phyloP scores from a whole-genome alignment of 2,888 invertebrate species.

The Chloroclystis v-ata region DNA sequence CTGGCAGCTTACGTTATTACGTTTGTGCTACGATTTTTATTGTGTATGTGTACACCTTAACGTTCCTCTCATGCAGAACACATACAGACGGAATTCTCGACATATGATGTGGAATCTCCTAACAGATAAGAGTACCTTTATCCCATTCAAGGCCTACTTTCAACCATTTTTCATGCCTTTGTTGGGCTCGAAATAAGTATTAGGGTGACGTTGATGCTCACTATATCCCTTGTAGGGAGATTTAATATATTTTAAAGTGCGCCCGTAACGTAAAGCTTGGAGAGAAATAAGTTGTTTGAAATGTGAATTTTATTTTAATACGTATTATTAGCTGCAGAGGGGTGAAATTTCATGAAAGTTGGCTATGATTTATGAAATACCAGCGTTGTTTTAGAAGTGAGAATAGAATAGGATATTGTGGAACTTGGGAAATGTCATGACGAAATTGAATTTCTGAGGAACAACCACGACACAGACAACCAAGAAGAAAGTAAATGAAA shows the following conservation, averaged over 20 bases:
- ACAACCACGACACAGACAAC: background rate
- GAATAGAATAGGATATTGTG: too few relatives aligned
- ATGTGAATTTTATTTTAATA: conserved; percentile 19
- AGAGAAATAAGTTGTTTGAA: conserved; percentile 10
- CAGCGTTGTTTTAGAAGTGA: too few relatives aligned
- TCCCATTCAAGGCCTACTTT: conserved; percentile 64
- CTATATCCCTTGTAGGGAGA: conserved; percentile 50
- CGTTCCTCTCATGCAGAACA: conserved; percentile 28
- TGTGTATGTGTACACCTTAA: conserved; percentile 13
- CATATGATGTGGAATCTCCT: conserved; percentile 53
- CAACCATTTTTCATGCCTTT: conserved; percentile 74
- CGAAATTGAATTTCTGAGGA: background rate
- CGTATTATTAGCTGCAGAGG: conserved; percentile 9
- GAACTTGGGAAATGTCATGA: too few relatives aligned
- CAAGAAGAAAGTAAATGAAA: background rate
- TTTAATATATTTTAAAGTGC: conserved; percentile 48
- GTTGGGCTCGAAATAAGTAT: conserved; percentile 61
- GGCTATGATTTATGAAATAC: background rate
- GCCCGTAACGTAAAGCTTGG: conserved; percentile 13
- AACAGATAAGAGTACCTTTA: conserved; percentile 68
- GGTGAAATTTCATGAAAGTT: conserved; percentile 5
- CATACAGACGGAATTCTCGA: conserved; percentile 39
- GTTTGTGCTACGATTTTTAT: too few relatives aligned
- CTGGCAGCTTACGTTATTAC: too few relatives aligned
- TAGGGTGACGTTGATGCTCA: conserved; percentile 52